phyloP scores from a whole-genome alignment of 2,888 invertebrate genomes.

The Caenorhabditis sp. region DNA sequence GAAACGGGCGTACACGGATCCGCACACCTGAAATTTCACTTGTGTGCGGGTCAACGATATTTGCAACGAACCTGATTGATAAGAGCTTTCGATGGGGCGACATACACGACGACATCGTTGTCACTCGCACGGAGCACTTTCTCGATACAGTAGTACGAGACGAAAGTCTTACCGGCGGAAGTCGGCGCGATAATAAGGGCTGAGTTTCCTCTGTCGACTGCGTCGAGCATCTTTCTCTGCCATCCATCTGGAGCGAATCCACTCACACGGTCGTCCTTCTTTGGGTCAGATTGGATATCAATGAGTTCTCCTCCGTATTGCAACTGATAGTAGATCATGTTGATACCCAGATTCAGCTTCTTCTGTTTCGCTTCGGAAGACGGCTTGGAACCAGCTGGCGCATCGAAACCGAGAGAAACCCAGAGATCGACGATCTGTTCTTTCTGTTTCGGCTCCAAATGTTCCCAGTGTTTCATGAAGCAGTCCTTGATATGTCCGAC shows the following conservation, averaged over 20 bases:
- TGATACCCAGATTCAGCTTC: slow-evolving; percentile 72
- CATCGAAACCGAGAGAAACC: slow-evolving; percentile 75
- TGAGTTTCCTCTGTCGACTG: slow-evolving; percentile 79
- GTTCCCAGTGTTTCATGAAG: slow-evolving; percentile 70
- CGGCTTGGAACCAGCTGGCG: slow-evolving; percentile 65
- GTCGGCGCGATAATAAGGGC: slow-evolving; percentile 80
- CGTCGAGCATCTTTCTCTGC: slow-evolving; percentile 79
- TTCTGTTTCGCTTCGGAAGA: slow-evolving; percentile 67
- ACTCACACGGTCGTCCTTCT: slow-evolving; percentile 77
- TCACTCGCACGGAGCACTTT: slow-evolving; percentile 78
- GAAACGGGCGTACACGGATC: slow-evolving; percentile 79
- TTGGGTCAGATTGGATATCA: slow-evolving; percentile 76
- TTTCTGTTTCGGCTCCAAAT: slow-evolving; percentile 73
- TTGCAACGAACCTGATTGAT: slow-evolving; percentile 74
- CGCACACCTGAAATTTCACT: slow-evolving; percentile 67
- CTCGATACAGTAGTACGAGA: slow-evolving; percentile 80
- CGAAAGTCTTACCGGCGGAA: slow-evolving; percentile 80
- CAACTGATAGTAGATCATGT: slow-evolving; percentile 73
- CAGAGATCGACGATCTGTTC: slow-evolving; percentile 74
- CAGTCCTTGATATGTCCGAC: slow-evolving; percentile 74
- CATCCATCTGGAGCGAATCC: slow-evolving; percentile 80
- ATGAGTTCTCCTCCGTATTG: slow-evolving; percentile 76
- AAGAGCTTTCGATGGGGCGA: slow-evolving; percentile 79
- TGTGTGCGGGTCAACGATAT: too few relatives aligned
- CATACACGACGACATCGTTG: slow-evolving; percentile 79